phyloP scores from a whole-genome alignment of 2,797 vertebrate species.

The Enteromius viviparus region DNA sequence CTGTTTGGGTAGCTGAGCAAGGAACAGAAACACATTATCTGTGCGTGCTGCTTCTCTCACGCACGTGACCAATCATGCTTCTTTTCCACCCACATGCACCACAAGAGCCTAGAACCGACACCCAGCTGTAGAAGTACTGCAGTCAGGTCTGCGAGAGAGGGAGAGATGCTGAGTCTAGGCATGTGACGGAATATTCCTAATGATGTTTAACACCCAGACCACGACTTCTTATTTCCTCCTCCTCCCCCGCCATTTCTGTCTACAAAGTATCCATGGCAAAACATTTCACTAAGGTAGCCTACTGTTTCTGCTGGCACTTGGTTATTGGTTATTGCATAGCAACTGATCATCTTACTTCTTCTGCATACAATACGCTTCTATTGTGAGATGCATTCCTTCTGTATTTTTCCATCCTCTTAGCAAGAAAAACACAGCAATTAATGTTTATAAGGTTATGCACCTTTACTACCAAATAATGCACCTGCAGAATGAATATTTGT shows the following conservation, averaged over 20 bases:
- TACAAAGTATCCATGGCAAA: slow-evolving; percentile 9
- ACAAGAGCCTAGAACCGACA: slow-evolving; percentile 31
- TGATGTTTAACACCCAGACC: slow-evolving; percentile 32
- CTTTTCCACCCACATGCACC: slow-evolving; percentile 49
- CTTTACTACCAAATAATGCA: neutral
- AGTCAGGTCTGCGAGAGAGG: slow-evolving; percentile 28
- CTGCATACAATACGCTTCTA: neutral
- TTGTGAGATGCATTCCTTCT: neutral
- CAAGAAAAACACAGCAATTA: neutral
- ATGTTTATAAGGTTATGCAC: neutral
- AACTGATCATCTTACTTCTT: neutral
- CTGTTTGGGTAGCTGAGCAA: slow-evolving; percentile 31
- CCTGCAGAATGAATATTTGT: neutral
- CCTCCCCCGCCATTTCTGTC: slow-evolving; percentile 4
- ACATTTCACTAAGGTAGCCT: neutral
- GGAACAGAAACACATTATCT: slow-evolving; percentile 49
- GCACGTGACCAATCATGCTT: slow-evolving; percentile 54
- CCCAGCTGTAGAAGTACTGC: slow-evolving; percentile 33
- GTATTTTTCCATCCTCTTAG: neutral
- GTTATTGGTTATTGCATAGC: neutral
- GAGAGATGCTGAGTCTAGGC: slow-evolving; percentile 39
- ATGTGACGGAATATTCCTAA: slow-evolving; percentile 51
- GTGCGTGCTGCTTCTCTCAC: neutral
- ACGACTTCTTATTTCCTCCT: slow-evolving; percentile 9
- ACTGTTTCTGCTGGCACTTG: neutral